phyloP scores from a whole-genome alignment of 2,888 invertebrate species.

The Eumerus sabulonum region DNA sequence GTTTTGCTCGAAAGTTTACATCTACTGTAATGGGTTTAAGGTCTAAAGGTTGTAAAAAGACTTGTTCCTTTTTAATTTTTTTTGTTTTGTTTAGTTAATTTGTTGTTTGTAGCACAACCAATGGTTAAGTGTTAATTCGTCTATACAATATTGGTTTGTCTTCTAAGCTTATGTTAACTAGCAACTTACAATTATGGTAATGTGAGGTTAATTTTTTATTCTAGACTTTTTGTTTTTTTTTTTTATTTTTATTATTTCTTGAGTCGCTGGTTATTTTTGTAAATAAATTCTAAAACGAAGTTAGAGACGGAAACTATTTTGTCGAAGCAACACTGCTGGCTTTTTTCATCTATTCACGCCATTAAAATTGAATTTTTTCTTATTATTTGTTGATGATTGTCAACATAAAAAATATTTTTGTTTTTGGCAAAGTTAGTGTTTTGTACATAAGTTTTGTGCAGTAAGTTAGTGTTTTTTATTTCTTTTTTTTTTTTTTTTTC shows the following conservation, averaged over 20 bases:
- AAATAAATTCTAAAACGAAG: no score
- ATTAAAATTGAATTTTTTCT: constrained; percentile 34
- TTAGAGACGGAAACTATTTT: constrained; percentile 48
- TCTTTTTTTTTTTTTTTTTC: no score
- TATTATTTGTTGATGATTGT: constrained; percentile 68
- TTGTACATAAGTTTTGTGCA: constrained; percentile 29
- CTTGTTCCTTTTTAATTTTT: constrained; percentile 1
- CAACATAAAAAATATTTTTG: constrained; percentile 44
- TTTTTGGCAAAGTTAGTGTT: constrained; percentile 35
- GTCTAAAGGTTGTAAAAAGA: neutral
- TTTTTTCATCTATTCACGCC: no score
- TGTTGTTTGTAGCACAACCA: constrained; percentile 51
- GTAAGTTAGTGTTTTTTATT: constrained; percentile 13
- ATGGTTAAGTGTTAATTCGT: constrained; percentile 57
- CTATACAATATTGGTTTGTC: constrained; percentile 45
- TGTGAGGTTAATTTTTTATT: constrained; percentile 38
- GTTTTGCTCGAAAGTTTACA: constrained; percentile 47
- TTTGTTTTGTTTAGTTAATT: neutral
- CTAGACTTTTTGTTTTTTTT: constrained; percentile 29
- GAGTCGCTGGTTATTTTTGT: no score
- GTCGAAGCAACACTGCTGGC: neutral
- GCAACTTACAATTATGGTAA: constrained; percentile 47
- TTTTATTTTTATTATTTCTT: constrained; percentile 21
- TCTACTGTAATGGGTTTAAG: neutral
- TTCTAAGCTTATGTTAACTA: constrained; percentile 67